These are phyloP conservation scores for Leptinotarsa defecta DNA, from an alignment of 1,140 invertebrate genomes.

Conservation along the genomic window DNA sequence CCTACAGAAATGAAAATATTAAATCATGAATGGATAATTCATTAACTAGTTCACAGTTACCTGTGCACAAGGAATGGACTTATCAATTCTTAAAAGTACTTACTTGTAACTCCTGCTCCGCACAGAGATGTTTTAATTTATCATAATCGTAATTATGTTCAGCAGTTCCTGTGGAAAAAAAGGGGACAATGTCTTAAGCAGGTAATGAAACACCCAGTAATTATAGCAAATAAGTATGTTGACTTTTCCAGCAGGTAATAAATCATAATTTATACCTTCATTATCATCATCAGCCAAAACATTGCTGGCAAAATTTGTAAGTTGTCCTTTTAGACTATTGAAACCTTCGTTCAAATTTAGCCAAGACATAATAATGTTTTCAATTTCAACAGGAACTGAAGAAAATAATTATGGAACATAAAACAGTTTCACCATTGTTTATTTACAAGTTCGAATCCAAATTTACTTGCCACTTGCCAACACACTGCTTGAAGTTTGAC, in stretches of 20 bases:
- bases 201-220: too few relatives aligned
- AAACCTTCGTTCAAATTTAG: conserved; percentile 73
- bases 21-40: too few relatives aligned
- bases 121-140: not conserved
- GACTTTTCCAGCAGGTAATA: not conserved
- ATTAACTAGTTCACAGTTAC: too few relatives aligned
- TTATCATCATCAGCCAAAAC: conserved; percentile 66
- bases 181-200: too few relatives aligned
- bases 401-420: not conserved
- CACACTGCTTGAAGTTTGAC: not conserved
- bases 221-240: too few relatives aligned
- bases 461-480: not conserved
- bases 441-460: not conserved
- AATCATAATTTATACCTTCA: conserved; percentile 23
- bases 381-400: not conserved
- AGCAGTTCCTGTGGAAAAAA: not conserved
- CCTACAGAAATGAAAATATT: too few relatives aligned
- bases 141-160: conserved; percentile 6
- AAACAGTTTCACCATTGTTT: conserved; percentile 3
- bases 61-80: too few relatives aligned
- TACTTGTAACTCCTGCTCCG: conserved; percentile 9
- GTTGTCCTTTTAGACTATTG: conserved; percentile 72
- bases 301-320: conserved; percentile 74
- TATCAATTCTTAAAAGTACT: not conserved
- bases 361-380: conserved; percentile 69